A percentile compares a stretch with the other conserved stretches of the same genome.
These are phyloP conservation scores for Linurgus olivaceus DNA, from an alignment of 2,797 vertebrate species.

Conservation along the genomic window DNA sequence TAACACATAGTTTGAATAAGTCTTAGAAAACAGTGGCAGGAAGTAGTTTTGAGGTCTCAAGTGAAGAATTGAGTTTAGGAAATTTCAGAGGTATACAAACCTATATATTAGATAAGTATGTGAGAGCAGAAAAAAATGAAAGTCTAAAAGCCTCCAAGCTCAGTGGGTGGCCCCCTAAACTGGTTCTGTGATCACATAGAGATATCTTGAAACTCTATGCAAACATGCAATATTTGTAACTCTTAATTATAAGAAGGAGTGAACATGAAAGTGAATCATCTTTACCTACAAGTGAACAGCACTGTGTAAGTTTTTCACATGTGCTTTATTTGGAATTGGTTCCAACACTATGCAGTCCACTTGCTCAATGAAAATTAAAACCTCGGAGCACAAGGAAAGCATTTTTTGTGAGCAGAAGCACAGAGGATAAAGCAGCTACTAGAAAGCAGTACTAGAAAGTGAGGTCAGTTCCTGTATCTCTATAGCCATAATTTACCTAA, in stretches of 20 bases:
- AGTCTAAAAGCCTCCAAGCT: background rate
- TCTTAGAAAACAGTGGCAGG: background rate
- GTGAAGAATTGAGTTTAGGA: background rate
- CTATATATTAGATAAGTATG: background rate
- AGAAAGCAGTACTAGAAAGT: background rate
- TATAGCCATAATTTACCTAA: background rate
- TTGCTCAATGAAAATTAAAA: background rate
- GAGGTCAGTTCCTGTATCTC: background rate
- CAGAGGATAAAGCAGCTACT: background rate
- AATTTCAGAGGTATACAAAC: background rate
- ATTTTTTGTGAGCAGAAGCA: background rate
- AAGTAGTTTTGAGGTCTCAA: background rate
- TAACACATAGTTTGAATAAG: background rate
- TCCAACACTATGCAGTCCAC: background rate
- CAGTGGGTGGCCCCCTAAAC: background rate
- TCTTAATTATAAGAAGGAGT: background rate
- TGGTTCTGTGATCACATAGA: background rate
- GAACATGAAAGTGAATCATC: background rate
- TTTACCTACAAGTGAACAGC: background rate
- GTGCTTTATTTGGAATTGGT: background rate
- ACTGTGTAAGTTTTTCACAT: background rate
- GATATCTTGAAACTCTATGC: background rate
- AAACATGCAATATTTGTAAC: background rate
- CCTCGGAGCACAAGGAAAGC: fast-evolving
- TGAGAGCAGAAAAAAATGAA: background rate